These are phyloP conservation scores for Lepus americanus DNA, from an alignment of 2,113 vertebrate species.

Conservation along the genomic window DNA sequence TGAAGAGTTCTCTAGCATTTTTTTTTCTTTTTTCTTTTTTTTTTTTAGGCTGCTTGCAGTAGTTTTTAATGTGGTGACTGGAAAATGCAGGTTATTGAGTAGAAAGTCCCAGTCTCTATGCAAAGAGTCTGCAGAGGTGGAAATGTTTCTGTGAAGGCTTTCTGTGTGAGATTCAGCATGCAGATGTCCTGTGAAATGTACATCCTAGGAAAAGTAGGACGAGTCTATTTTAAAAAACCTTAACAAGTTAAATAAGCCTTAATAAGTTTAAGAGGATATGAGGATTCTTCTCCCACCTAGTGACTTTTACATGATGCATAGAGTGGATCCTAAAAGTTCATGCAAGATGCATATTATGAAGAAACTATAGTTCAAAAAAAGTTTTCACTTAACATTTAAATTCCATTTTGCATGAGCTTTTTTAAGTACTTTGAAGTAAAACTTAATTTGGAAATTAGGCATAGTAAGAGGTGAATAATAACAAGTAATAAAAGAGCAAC, in stretches of 20 bases:
- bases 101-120: slow-evolving; percentile 61
- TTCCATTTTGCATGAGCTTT: no score
- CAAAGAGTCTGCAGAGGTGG: slow-evolving; percentile 49
- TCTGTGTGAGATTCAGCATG: slow-evolving; percentile 35
- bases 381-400: no score
- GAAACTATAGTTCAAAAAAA: no score
- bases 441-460: no score
- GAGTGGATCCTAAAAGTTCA: not conserved
- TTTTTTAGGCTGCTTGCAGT: slow-evolving; percentile 19
- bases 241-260: slow-evolving; percentile 19
- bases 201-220: not conserved
- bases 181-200: slow-evolving; percentile 42
- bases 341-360: no score
- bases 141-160: slow-evolving; percentile 48
- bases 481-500: no score
- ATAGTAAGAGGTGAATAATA: no score
- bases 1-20: slow-evolving; percentile 25
- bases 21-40: not conserved
- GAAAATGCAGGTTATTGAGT: slow-evolving; percentile 69
- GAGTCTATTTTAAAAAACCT: not conserved
- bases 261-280: slow-evolving; percentile 6
- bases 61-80: slow-evolving; percentile 62
- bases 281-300: not conserved
- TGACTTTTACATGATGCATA: slow-evolving; percentile 29
- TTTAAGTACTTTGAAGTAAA: no score